Evolutionary conservation across 2,797 vertebrate genomes (phyloP).

Genomic region (Catharus ustulatus): DNA sequence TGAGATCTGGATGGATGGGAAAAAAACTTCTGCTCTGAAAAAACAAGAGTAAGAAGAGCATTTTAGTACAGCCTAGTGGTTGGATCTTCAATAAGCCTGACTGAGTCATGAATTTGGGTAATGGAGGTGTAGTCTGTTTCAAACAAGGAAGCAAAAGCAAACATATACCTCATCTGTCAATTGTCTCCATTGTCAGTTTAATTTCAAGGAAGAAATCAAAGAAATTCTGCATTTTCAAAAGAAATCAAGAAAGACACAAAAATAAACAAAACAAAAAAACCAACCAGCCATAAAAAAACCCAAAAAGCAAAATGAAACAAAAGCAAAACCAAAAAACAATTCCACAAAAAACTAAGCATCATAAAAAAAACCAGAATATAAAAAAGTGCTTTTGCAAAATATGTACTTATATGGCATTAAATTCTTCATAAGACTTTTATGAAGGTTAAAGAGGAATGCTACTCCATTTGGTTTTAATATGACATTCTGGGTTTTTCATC

Average conservation of each 20-base stretch:
- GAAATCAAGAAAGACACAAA: neutral
- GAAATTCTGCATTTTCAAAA: neutral
- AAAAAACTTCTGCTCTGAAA: neutral
- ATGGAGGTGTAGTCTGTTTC: neutral
- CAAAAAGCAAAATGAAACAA: neutral
- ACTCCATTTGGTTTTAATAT: neutral
- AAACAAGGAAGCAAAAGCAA: neutral
- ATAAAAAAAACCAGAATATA: neutral
- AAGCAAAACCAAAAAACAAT: neutral
- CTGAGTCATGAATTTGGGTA: neutral
- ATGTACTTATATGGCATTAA: neutral
- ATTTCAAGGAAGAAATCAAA: neutral
- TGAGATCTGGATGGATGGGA: neutral
- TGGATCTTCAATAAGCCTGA: neutral
- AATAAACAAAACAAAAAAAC: too few species aligned
- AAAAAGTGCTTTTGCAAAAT: neutral
- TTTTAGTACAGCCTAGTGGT: neutral
- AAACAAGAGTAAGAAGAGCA: neutral
- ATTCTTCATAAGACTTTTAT: neutral
- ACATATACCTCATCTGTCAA: rapidly evolving
- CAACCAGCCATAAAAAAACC: neutral
- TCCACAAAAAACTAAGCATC: neutral
- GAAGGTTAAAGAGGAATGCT: neutral
- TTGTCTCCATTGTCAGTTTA: neutral
- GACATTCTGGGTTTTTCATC: neutral